A percentile compares a stretch with the other conserved stretches of the same genome.
Conservation (phyloP, 1,140 invertebrate genomes). For the Atta colombica region DNA sequence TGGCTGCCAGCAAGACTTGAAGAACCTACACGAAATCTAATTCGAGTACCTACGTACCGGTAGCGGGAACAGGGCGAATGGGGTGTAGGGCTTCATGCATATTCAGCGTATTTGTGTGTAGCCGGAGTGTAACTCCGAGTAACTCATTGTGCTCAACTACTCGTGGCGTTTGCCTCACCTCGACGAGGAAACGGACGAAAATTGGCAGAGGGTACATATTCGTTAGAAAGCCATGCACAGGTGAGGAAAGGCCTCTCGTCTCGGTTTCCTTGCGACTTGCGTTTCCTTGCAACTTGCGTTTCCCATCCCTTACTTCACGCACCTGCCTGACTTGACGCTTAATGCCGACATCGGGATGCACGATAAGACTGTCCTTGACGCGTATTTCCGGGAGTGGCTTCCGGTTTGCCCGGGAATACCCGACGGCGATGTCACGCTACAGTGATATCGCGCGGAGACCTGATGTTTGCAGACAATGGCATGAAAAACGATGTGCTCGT, state of each 20-base stretch:
- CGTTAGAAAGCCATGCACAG: conserved; percentile 67
- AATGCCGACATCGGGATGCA: conserved; percentile 66
- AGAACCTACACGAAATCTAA: conserved; percentile 82
- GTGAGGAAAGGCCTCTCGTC: conserved; percentile 66
- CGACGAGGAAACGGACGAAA: conserved; percentile 68
- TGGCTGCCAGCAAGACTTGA: conserved; percentile 77
- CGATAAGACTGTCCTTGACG: conserved; percentile 64
- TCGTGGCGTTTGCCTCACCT: conserved; percentile 62
- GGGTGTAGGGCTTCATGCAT: conserved; percentile 79
- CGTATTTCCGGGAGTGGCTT: conserved; percentile 45
- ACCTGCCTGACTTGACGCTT: conserved; percentile 75
- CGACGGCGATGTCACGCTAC: conserved; percentile 48
- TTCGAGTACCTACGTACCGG: conserved; percentile 81
- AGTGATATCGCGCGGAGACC: conserved; percentile 30
- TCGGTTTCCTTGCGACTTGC: conserved; percentile 26
- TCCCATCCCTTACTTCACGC: conserved; percentile 19
- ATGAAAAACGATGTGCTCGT: conserved; percentile 12
- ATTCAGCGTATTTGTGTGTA: conserved; percentile 84
- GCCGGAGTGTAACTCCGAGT: conserved; percentile 72
- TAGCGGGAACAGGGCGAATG: conserved; percentile 56
- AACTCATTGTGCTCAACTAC: conserved; percentile 81
- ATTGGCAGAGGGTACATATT: conserved; percentile 76
- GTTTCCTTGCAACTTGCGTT: conserved; percentile 26
- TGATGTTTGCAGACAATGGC: conserved; percentile 12
- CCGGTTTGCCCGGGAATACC: conserved; percentile 30